Evolutionary conservation across 35 echinoderm and acorn worm species (phyloP).

Genomic region (Holothuria glaberrima): DNA sequence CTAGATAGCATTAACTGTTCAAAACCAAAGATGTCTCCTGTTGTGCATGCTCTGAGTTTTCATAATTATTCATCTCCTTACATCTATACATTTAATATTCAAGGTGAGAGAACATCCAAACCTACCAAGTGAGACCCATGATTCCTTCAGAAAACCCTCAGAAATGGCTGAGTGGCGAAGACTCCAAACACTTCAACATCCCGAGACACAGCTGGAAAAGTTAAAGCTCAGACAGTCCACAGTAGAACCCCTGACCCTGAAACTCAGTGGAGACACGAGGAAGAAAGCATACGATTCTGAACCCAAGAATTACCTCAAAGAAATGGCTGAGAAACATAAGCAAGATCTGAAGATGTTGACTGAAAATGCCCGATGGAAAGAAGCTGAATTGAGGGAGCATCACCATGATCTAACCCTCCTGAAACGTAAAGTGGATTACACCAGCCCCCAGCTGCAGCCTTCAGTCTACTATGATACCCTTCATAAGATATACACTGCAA

Average conservation of each 20-base stretch:
- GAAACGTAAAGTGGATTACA: slow-evolving; percentile 91
- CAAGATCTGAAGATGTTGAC: slow-evolving; percentile 73
- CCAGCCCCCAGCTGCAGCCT: slow-evolving; percentile 74
- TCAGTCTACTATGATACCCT: slow-evolving; percentile 93
- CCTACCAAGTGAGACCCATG: slow-evolving; percentile 81
- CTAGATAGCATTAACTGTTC: too few relatives aligned
- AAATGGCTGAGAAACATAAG: slow-evolving; percentile 74
- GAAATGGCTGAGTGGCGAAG: slow-evolving; percentile 75
- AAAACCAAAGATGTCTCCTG: background rate
- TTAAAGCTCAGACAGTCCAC: slow-evolving; percentile 55
- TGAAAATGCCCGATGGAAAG: slow-evolving; percentile 83
- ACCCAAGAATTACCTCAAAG: slow-evolving; percentile 70
- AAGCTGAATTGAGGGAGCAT: slow-evolving; percentile 89
- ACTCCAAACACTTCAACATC: slow-evolving; percentile 67
- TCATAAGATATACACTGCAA: slow-evolving; percentile 90
- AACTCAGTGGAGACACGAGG: slow-evolving; percentile 67
- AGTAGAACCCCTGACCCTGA: slow-evolving; percentile 48
- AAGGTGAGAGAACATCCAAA: slow-evolving; percentile 80
- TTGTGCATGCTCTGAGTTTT: background rate
- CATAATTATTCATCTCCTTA: background rate
- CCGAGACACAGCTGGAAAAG: slow-evolving; percentile 66
- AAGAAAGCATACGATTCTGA: slow-evolving; percentile 58
- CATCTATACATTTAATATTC: background rate
- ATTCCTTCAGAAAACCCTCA: slow-evolving; percentile 69
- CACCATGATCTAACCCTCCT: slow-evolving; percentile 85